Evolutionary conservation across 2,888 invertebrate species (phyloP), one percentile per base, ranked within the genome.

Genomic region (Andricus quercusramuli): DNA sequence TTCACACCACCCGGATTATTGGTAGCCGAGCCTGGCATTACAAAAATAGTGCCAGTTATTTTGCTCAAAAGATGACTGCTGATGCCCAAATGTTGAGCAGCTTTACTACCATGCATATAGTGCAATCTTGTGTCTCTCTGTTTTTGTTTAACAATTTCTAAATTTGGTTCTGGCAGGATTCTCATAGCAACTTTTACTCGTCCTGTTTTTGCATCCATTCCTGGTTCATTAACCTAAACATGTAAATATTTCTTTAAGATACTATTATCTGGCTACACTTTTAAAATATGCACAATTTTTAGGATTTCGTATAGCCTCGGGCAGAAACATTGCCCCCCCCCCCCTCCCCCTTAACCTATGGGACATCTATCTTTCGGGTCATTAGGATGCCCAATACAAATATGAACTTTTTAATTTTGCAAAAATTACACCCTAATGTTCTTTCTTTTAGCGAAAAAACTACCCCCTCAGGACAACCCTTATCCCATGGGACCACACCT

Each of bases 11-110:
- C 89, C n/a, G 80, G 80, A 17, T 85, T 84, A 41, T 92, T 92
- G 56, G 94, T 94, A 0, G 93, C 93, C 4, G 94, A 91, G 0
- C 95, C 95, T 25, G 78, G 70, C 5, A 84, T 83, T 2, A 98
- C 94, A 83, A 96, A 95, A 77, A 99, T 94, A 0, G 96, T 95
- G 1, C 98, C 98, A 0, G 99, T 99, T 79, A 99, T 94, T 13
- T 98, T 95, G 0, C 97, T 96, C 83, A 99, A 92, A 87, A 98
- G 93, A 86, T 96, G 95, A 0, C 95, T 91, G 51, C 95, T 95
- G 86, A 98, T 94, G 93, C 95, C 95, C 87, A 95, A 93, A 70
- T 94, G 93, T 79, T 95, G 94, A 15, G 96, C 95, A 37, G 95
- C 95, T 86, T 94, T 93, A 88, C 94, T 91, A 1, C 95, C 94